Conservation (phyloP, 2,113 vertebrate genomes). For the Ptychochromis oligacanthus region DNA sequence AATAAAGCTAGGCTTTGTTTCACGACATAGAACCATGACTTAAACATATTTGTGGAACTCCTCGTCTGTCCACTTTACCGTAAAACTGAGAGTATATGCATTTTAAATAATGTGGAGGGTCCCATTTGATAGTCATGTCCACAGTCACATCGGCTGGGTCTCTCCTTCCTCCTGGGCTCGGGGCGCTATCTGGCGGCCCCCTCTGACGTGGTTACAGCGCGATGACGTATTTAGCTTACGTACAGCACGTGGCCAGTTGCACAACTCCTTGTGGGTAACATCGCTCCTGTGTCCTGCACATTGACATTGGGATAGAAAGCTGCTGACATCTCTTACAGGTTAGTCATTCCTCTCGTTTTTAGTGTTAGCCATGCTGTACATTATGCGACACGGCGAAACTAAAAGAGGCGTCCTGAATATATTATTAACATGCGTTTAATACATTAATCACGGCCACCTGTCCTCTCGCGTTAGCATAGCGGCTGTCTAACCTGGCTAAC, state of each 20-base stretch:
- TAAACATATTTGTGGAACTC: no score
- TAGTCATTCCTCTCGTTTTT: rapidly evolving
- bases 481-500: not conserved
- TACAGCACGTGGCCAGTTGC: not conserved
- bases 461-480: not conserved
- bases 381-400: not conserved
- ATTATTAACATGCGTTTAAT: not conserved
- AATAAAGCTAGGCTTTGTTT: no score
- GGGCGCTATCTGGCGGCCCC: no score
- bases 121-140: no score
- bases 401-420: rapidly evolving
- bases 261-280: not conserved
- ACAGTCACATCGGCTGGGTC: no score
- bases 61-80: no score
- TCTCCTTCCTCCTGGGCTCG: no score
- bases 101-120: no score
- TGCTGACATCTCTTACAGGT: not conserved
- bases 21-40: no score
- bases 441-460: no score
- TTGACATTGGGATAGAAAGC: conserved; percentile 51
- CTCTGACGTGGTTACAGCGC: conserved; percentile 7
- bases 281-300: conserved; percentile 17
- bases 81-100: no score
- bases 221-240: not conserved
- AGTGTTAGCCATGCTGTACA: rapidly evolving